phyloP scores from a whole-genome alignment of 2,888 invertebrate species.

The Eurytoma californica region DNA sequence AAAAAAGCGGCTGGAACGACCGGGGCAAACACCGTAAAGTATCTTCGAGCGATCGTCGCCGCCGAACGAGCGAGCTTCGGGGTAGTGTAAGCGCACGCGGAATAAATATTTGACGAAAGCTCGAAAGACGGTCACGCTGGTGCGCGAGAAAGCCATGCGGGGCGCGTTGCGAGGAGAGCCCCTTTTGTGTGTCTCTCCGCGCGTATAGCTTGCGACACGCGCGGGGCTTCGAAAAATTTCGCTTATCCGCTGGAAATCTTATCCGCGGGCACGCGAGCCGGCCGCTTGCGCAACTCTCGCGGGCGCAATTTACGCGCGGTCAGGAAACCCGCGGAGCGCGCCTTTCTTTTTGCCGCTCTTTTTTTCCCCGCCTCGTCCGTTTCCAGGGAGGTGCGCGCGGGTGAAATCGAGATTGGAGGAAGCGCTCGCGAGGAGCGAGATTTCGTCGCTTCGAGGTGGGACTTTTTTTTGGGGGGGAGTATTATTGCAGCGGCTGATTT shows the following conservation, averaged over 20 bases:
- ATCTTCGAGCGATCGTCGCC: no score
- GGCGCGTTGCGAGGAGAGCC: not conserved
- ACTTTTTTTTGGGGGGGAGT: no score
- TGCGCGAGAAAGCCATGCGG: not conserved
- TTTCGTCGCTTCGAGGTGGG: no score
- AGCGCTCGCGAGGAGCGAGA: no score
- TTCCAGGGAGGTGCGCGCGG: no score
- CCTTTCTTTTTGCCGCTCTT: not conserved
- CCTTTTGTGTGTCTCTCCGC: constrained; percentile 4
- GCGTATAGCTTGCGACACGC: constrained; percentile 9
- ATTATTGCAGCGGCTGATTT: no score
- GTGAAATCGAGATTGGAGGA: no score
- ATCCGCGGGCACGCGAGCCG: not conserved
- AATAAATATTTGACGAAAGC: no score
- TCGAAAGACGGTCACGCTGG: no score
- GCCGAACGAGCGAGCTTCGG: no score
- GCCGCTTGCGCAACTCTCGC: not conserved
- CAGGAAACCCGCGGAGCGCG: constrained; percentile 10
- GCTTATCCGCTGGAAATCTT: constrained; percentile 22
- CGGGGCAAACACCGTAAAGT: no score
- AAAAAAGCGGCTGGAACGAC: not conserved
- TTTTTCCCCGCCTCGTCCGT: not conserved
- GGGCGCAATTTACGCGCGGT: not conserved
- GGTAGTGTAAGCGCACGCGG: no score
- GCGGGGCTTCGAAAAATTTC: constrained; percentile 11